Evolutionary conservation across 2,113 vertebrate genomes (phyloP), one percentile per base, ranked within the genome.

Genomic region (Anser cygnoides): DNA sequence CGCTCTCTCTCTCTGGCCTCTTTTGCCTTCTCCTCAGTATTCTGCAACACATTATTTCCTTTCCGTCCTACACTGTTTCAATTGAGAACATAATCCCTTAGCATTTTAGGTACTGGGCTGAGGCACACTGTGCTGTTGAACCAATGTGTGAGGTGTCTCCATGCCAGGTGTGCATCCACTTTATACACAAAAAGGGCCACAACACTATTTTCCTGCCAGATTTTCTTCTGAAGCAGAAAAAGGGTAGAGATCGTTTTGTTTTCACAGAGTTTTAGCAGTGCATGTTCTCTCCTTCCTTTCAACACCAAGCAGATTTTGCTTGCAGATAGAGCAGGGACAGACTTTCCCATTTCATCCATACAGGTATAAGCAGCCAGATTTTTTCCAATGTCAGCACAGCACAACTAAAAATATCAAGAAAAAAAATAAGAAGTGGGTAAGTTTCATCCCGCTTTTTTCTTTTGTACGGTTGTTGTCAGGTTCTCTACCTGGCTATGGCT

Each of bases 391-490:
- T 35, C 19, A 44, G 66, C 14, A n/a, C 9, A 73, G 33, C 9
- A n/a, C 29, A 88, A 57, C 49, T 31, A 50, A 49, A 49, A 46
- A 7, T 54, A 39, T 13, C 3, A 66, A 67, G 50, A 61, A 90
- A 61, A 71, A 73, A 33, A 50, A 13, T 49, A 43, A 21, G 37
- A 37, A 29, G 16, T 62, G 3, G 12, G n/a, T 31, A 31, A 49
- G 39, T 59, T 29, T 37, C 28, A 43, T 50, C 58, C 31, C 25
- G 17, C 55, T 55, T 71, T 70, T 74, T 37, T 50, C 28, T 50
- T 97, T 98, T 98, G 98, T 96, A 95, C 90, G 96, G 97, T 61
- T 88, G 55, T 92, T 91, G 94, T 65, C 39, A 46, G 18, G 19
- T 94, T 95, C 71, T 86, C 89, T 65, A 23, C 55, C 75, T 41